Percentiles rank a stretch among this genome's conserved stretches.
These are phyloP conservation scores for Macheiramphus alcinus DNA, from an alignment of 2,113 vertebrate species.

Conservation along the genomic window DNA sequence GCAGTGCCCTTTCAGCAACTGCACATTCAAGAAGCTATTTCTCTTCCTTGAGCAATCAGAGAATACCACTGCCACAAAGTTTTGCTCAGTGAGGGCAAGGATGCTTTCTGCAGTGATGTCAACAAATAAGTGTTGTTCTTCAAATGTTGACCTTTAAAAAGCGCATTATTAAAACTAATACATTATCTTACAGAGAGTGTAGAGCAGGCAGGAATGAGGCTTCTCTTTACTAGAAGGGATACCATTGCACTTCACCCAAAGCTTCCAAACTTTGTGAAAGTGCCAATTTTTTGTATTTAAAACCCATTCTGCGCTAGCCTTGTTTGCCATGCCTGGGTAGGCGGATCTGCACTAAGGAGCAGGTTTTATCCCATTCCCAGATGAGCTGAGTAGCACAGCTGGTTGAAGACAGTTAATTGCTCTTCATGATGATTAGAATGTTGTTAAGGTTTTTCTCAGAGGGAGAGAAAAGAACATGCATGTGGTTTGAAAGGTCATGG, in stretches of 20 bases:
- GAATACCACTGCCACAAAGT: background rate
- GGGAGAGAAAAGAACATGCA: constrained; percentile 21
- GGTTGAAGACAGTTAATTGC: constrained; percentile 62
- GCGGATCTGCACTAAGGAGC: background rate
- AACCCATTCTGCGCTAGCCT: background rate
- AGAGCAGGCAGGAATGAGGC: background rate
- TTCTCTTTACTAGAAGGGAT: background rate
- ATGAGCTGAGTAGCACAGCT: constrained; percentile 48
- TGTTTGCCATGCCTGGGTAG: background rate
- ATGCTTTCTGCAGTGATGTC: constrained; percentile 1
- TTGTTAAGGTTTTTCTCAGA: constrained; percentile 47
- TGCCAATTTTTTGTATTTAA: background rate
- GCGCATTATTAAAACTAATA: background rate
- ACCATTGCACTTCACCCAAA: background rate
- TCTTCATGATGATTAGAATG: constrained; percentile 52
- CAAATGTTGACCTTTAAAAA: constrained; percentile 43
- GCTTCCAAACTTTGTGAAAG: background rate
- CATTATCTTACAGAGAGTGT: background rate
- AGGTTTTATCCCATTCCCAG: constrained; percentile 27
- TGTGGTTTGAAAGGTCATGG: constrained; percentile 55
- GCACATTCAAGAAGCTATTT: background rate
- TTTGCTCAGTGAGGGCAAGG: background rate
- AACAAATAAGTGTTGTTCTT: constrained; percentile 15
- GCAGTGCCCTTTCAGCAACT: background rate
- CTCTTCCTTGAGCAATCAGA: background rate